Percentiles rank a stretch among this genome's conserved stretches.
Evolutionary conservation across 2,113 vertebrate species (phyloP).

Genomic region (Camelus dromedarius): DNA sequence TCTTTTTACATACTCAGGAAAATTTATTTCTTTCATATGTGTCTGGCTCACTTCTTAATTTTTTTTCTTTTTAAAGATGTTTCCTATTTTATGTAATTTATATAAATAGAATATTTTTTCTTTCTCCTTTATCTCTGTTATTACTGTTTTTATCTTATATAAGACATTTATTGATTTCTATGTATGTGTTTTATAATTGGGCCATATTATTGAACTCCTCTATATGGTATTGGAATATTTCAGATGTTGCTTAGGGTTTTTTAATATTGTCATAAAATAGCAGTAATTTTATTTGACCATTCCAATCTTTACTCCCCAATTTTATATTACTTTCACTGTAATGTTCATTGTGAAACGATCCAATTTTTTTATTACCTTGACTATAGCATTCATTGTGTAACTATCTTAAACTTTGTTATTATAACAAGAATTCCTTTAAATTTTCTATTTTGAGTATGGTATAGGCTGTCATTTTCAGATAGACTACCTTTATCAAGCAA

Average conservation of each 20-base stretch:
- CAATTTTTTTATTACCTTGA: background rate
- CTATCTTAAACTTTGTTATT: background rate
- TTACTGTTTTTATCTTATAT: background rate
- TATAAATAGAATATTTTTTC: background rate
- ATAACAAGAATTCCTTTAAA: background rate
- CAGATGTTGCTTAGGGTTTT: background rate
- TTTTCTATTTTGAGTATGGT: background rate
- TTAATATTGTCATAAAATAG: background rate
- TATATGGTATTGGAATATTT: background rate
- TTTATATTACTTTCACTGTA: background rate
- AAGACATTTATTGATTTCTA: background rate
- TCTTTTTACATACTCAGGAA: constrained; percentile 13
- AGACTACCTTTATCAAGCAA: background rate
- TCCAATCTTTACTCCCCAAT: background rate
- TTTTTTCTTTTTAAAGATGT: background rate
- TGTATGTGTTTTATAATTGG: background rate
- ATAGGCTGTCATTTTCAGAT: background rate
- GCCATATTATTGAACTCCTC: background rate
- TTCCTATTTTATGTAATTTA: background rate
- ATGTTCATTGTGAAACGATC: background rate
- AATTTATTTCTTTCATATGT: background rate
- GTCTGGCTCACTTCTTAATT: background rate
- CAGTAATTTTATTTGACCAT: background rate
- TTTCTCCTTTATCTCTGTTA: background rate
- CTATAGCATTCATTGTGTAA: background rate